Conservation (phyloP, 1,140 invertebrate species). For the Neoseiulus cucumeris region DNA sequence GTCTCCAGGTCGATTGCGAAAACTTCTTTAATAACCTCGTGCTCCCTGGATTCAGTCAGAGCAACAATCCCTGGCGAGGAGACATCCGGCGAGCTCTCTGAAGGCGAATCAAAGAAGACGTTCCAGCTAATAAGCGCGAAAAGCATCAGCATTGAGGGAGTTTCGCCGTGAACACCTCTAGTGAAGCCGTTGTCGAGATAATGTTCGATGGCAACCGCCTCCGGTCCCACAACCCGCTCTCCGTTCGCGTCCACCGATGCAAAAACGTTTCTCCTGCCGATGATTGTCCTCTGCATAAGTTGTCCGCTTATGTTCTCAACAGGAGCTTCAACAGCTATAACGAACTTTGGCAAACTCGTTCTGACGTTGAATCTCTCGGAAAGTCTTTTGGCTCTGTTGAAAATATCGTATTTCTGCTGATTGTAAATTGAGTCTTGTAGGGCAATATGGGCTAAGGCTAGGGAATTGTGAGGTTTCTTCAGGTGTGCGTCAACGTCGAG, state of each 20-base stretch:
- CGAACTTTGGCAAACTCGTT: background rate
- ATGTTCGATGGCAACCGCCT: background rate
- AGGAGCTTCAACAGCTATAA: background rate
- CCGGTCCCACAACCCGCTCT: background rate
- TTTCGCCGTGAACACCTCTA: background rate
- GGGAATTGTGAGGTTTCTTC: background rate
- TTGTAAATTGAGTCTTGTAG: background rate
- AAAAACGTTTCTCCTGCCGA: background rate
- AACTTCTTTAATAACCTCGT: background rate
- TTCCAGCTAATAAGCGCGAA: background rate
- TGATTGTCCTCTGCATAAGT: background rate
- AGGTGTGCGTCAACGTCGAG: background rate
- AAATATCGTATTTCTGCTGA: background rate
- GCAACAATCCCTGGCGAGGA: background rate
- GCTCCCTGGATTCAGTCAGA: background rate
- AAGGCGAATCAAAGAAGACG: background rate
- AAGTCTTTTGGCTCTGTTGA: background rate
- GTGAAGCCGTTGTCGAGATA: background rate
- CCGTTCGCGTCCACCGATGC: background rate
- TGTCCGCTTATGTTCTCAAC: background rate
- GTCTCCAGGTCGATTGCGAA: background rate
- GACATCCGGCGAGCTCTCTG: background rate
- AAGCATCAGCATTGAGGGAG: background rate
- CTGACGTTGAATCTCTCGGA: background rate
- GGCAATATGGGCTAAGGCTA: background rate